Percentiles rank a stretch among this genome's conserved stretches.
Conservation (phyloP, 2,888 invertebrate genomes). For the Meteorus colon region DNA sequence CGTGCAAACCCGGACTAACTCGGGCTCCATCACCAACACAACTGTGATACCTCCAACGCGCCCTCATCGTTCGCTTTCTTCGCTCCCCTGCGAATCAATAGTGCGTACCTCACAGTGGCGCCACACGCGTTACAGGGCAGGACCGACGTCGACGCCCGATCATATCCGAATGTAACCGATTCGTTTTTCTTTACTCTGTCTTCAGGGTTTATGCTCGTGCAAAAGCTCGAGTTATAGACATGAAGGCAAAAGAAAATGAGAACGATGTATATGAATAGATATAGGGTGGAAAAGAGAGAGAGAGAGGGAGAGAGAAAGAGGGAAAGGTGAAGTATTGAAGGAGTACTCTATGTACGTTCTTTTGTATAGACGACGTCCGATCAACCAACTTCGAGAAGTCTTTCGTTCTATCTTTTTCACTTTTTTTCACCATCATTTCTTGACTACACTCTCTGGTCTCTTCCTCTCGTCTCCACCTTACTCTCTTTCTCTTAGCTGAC, state of each 20-base stretch:
- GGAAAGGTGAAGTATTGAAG: background rate
- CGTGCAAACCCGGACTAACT: constrained; percentile 52
- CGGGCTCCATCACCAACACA: constrained; percentile 49
- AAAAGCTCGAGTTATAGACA: background rate
- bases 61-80: constrained; percentile 40
- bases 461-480: background rate
- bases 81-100: constrained; percentile 69
- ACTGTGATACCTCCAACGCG: constrained; percentile 53
- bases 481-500: constrained; percentile 19
- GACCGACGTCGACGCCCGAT: constrained; percentile 62
- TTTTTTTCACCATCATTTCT: constrained; percentile 14
- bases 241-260: background rate
- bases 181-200: constrained; percentile 33
- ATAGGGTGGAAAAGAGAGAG: background rate
- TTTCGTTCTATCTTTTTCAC: constrained; percentile 20
- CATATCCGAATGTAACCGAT: constrained; percentile 59
- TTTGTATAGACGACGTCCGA: constrained; percentile 42
- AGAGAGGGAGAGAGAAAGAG: background rate
- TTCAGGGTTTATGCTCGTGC: constrained; percentile 8
- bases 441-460: constrained; percentile 8
- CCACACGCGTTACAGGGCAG: constrained; percentile 48
- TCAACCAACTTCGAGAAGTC: constrained; percentile 36
- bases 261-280: background rate
- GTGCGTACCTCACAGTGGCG: constrained; percentile 65
- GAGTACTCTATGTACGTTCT: background rate